Evolutionary conservation across 2,113 vertebrate species (phyloP).

Genomic region (Lynx canadensis): DNA sequence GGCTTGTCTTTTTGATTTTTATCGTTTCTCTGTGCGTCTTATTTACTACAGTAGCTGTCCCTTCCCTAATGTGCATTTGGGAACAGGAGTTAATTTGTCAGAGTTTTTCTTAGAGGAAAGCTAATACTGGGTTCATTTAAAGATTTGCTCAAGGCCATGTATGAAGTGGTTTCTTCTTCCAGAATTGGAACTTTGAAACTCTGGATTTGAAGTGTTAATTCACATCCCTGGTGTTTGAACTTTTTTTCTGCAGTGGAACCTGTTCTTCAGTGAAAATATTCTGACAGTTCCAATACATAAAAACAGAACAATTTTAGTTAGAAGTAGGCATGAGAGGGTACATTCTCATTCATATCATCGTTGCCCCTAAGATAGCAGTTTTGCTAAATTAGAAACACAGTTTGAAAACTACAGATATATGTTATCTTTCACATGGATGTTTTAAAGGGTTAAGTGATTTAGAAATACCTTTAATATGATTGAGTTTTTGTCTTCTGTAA

Average conservation of each 20-base stretch:
- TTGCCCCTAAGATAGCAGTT: neutral
- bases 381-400: neutral
- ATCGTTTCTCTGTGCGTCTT: neutral
- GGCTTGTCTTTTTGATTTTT: neutral
- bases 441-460: conserved; percentile 22
- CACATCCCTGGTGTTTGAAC: conserved; percentile 5
- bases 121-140: neutral
- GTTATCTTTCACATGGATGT: neutral
- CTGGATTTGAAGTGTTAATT: conserved; percentile 16
- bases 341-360: neutral
- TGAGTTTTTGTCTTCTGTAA: neutral
- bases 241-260: neutral
- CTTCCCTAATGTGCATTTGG: neutral
- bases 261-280: conserved; percentile 29
- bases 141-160: neutral
- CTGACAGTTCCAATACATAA: neutral
- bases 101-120: neutral
- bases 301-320: conserved; percentile 9
- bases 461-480: conserved; percentile 33
- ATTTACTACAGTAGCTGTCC: neutral
- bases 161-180: neutral
- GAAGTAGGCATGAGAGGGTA: neutral
- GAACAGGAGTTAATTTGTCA: conserved; percentile 15
- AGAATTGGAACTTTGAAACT: conserved; percentile 42
- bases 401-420: conserved; percentile 2